Evolutionary conservation across 2,113 vertebrate species (phyloP), one percentile per base, ranked within the genome.

Genomic region (Leptodactylus fuscus): DNA sequence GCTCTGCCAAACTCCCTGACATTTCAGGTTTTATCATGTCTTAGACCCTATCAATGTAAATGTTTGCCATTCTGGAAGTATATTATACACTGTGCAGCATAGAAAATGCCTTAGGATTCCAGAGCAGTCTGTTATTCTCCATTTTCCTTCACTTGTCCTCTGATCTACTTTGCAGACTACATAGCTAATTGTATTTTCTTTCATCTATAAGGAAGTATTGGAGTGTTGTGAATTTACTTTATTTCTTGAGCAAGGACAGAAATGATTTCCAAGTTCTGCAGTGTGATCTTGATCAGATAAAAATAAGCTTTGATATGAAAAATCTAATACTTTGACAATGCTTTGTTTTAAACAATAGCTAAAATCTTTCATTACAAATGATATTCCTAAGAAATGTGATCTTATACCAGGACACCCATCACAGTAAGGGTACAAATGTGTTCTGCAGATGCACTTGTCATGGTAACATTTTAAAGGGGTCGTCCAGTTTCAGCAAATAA

Each of bases 171-270:
- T 46, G 81, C 41, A 62, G 74, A 46, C 74, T 83, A 75, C 36
- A 75, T 34, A 55, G 9, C 27, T 83, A 83, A 62, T 60, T 75
- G 38, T 46, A 83, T 83, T 83, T 83, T 15, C n/a, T 75, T 75
- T 83, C n/a, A 75, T 74, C 53, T 53, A 83, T 41, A 41, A 62
- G 24, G 2, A 48, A 48, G 58, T 46, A 34, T 60, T 27, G 41
- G 24, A 74, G 20, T 46, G 81, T 60, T 75, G 22, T 75, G 53
- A 36, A 83, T 83, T 24, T 16, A 46, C 16, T 75, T 83, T 27
- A 83, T 82, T 82, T 82, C 67, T 53, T 27, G 29, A 55, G 81
- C 48, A 53, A 83, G 53, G 53, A 46, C 11, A 55, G 46, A 58
- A 41, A 74, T 55, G 55, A 44, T n/a, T 74, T 83, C 44, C 44